A percentile compares a stretch with the other conserved stretches of the same genome.
phyloP scores from a whole-genome alignment of 1,140 invertebrate species.

The Bicyclus anynana region DNA sequence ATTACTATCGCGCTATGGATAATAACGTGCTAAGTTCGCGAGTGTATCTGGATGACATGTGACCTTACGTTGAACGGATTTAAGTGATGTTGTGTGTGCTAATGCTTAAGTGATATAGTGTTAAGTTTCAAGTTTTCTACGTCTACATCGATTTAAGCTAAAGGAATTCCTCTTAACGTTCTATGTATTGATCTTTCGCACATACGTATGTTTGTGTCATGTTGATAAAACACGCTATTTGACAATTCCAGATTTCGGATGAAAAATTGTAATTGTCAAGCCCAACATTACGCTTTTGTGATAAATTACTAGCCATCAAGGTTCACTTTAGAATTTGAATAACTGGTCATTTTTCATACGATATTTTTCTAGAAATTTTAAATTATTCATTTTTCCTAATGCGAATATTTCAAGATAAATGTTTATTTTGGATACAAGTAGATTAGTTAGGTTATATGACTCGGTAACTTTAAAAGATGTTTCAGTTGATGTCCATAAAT shows the following conservation, averaged over 20 bases:
- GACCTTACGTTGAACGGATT: background rate
- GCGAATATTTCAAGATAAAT: conserved; percentile 13
- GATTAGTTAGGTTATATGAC: conserved; percentile 26
- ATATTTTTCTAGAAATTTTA: background rate
- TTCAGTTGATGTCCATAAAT: conserved; percentile 48
- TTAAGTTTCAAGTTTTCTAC: background rate
- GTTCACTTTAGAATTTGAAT: background rate
- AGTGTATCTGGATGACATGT: conserved; percentile 1
- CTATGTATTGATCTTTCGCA: background rate
- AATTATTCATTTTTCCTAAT: conserved; percentile 1
- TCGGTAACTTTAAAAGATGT: no score
- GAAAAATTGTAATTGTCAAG: background rate
- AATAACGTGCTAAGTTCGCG: conserved; percentile 4
- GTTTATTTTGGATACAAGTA: conserved; percentile 15
- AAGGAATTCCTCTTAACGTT: background rate
- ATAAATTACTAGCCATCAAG: background rate
- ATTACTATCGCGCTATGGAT: conserved; percentile 6
- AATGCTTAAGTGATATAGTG: conserved; percentile 1
- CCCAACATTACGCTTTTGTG: background rate
- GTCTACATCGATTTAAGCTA: background rate
- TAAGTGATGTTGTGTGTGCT: background rate
- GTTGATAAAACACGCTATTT: background rate
- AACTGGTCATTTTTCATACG: background rate
- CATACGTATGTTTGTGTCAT: no score
- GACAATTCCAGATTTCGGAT: background rate